phyloP scores from a whole-genome alignment of 2,113 vertebrate genomes.

The Mustelus asterias region DNA sequence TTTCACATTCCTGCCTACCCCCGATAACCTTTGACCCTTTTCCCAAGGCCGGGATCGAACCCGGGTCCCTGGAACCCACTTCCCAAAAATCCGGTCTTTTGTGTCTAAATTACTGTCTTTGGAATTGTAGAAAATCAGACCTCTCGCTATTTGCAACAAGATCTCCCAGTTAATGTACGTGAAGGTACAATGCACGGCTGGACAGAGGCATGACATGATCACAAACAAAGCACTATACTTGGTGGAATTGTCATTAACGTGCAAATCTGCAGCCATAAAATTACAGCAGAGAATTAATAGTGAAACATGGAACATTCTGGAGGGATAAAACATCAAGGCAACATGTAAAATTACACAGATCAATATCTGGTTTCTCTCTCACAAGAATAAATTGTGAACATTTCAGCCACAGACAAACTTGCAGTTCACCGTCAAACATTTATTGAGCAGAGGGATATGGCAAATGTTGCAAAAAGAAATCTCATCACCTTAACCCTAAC shows the following conservation, averaged over 20 bases:
- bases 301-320: neutral
- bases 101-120: constrained; percentile 37
- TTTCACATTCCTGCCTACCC: too few species aligned
- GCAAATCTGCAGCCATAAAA: neutral
- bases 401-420: neutral
- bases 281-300: neutral
- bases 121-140: constrained; percentile 34
- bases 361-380: neutral
- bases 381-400: neutral
- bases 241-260: neutral
- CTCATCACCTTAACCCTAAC: neutral
- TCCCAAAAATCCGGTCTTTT: neutral
- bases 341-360: neutral
- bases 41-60: too few species aligned
- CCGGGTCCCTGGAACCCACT: too few species aligned
- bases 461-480: neutral
- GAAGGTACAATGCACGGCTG: neutral
- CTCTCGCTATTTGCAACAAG: neutral
- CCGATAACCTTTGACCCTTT: too few species aligned
- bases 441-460: neutral
- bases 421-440: neutral
- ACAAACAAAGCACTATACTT: neutral
- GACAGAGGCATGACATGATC: neutral
- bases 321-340: neutral
- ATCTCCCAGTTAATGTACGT: neutral